These are phyloP conservation scores for Ictalurus furcatus DNA, from an alignment of 2,113 vertebrate species.

Conservation along the genomic window DNA sequence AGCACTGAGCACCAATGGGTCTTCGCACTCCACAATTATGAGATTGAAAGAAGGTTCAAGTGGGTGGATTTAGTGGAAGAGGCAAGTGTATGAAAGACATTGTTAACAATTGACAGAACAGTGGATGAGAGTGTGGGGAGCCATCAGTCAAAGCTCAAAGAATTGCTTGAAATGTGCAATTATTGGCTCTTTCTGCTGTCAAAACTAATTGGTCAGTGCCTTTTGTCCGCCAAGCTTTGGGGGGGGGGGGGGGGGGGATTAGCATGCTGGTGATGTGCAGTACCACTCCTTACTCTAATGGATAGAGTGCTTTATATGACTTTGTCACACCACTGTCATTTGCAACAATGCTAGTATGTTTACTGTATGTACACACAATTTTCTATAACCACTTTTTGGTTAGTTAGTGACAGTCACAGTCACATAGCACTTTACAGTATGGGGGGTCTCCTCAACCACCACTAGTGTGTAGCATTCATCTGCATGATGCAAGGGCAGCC, in stretches of 20 bases:
- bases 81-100: conserved; percentile 52
- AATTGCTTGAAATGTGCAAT: conserved; percentile 63
- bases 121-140: conserved; percentile 62
- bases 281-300: neutral
- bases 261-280: neutral
- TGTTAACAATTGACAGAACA: conserved; percentile 64
- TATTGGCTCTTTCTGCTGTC: conserved; percentile 51
- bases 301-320: neutral
- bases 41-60: conserved; percentile 36
- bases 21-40: neutral
- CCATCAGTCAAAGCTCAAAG: conserved; percentile 53
- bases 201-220: conserved; percentile 52
- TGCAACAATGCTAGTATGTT: neutral
- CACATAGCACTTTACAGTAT: too few relatives aligned
- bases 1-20: neutral
- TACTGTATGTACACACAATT: neutral
- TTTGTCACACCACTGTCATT: neutral
- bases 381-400: neutral
- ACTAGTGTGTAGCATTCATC: too few relatives aligned
- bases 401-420: too few relatives aligned
- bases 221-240: conserved; percentile 23
- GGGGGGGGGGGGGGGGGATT: too few relatives aligned
- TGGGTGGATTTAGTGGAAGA: conserved; percentile 56
- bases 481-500: too few relatives aligned
- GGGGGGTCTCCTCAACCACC: too few relatives aligned